Evolutionary conservation across 2,888 invertebrate species (phyloP), one percentile per base, ranked within the genome.

Genomic region (Drosophila fulvimacula): DNA sequence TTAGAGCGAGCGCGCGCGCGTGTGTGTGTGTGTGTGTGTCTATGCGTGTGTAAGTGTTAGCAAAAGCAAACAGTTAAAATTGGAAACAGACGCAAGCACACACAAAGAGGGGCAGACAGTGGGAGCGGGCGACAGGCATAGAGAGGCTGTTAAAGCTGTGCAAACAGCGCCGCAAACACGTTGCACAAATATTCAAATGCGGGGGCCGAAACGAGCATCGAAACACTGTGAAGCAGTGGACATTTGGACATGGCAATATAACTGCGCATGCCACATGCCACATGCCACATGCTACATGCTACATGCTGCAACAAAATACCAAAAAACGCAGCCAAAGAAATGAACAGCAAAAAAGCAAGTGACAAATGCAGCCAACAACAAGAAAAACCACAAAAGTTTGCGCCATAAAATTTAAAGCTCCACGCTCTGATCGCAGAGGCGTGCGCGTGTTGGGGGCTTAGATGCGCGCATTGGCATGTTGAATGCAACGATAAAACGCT

Each of bases 81-180:
- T 76, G 69, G 69, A 80, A 76, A 80, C 76, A 80, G 60, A 46
- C 59, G 55, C 57, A 72, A 44, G 38, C 36, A 67, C 32, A 57
- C 24, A 42, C n/a, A 61, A 19, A 69, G 10, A 41, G 41, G 41
- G 38, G 24, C 9, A 24, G n/a, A n/a, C 24, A 24, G 24, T 4
- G 5, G n/a, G 46, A 5, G 10, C 2, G 5, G 5, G n/a, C 49
- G 21, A 60, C 5, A 38, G 17, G 5, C 46, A 17, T 30, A 30
- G 17, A 30, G 36, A 52, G 61, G 42, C 55, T 56, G 62, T 67
- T 61, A 82, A 86, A 87, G 83, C 89, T 79, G 52, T 55, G 69
- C 88, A 83, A 89, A 87, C 89, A 84, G 53, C 32, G 67, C 82
- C 73, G 69, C 83, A 89, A 88, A 89, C 83, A 89, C 83, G 83